Evolutionary conservation across 2,113 vertebrate species (phyloP), one percentile per base, ranked within the genome.

Genomic region (Camelus bactrianus): DNA sequence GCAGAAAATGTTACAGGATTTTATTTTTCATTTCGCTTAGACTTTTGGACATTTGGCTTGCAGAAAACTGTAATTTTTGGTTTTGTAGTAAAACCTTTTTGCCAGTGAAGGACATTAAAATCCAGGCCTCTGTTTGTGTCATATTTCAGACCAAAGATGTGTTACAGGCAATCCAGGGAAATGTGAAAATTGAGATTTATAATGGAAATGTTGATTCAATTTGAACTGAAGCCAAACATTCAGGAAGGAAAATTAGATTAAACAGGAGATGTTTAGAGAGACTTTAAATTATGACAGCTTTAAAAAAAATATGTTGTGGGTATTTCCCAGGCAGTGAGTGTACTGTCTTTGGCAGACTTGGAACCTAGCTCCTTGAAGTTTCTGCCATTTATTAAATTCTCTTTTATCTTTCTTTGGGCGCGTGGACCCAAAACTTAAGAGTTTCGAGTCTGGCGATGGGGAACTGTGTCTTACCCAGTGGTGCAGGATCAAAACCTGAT

Each of bases 111-210:
- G 94, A 24, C 86, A 93, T 97, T 92, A 80, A 87, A 89, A 94
- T 94, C 81, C 83, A 65, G 46, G 65, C 79, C 95, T 84, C 50
- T 89, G 87, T 56, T 82, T 16, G 22, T 95, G 90, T 95, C 85
- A 46, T 54, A 54, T 95, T 83, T 93, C 94, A 84, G 58, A 73
- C 64, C 50, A 64, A 90, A 90, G 96, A 95, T 22, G 5, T 94
- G 94, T 87, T 84, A 92, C 64, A 89, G 28, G 93, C 77, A 94
- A 97, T 89, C 89, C 35, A 56, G 50, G 82, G 81, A 95, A 92
- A 94, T 28, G 82, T 96, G 91, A 94, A 97, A 94, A 97, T 82
- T 89, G 80, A 95, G 89, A 95, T 95, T 96, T 93, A 89, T 85
- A 94, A 91, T 95, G 88, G 95, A 97, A 97, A 91, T 67, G 92